Evolutionary conservation across 2,888 invertebrate species (phyloP).

Genomic region (Philonicus albiceps): DNA sequence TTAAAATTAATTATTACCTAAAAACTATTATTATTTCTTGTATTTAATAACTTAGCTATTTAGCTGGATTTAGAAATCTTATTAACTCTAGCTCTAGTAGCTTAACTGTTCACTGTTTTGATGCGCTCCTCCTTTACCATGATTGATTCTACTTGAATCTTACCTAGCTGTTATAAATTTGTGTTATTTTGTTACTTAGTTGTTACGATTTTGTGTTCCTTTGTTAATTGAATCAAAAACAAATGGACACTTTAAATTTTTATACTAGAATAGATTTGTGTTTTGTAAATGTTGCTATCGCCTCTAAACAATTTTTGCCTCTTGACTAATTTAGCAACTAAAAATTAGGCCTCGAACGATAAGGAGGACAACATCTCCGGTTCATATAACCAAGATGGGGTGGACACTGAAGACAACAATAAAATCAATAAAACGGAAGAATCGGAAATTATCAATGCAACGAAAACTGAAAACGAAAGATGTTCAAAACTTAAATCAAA

Average conservation of each 20-base stretch:
- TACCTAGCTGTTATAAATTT: conserved; percentile 27
- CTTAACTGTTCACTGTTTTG: conserved; percentile 29
- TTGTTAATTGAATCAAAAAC: background rate
- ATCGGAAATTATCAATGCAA: conserved; percentile 32
- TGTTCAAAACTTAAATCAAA: background rate
- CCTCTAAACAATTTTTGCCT: conserved; percentile 27
- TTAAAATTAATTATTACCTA: background rate
- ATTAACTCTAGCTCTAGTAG: conserved; percentile 18
- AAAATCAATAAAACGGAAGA: conserved; percentile 23
- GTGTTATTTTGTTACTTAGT: conserved; percentile 13
- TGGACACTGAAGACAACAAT: conserved; percentile 57
- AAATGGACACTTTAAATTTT: background rate
- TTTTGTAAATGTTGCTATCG: conserved; percentile 8
- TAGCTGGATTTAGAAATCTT: conserved; percentile 10
- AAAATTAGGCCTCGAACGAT: conserved; percentile 57
- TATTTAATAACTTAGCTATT: background rate
- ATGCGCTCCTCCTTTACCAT: background rate
- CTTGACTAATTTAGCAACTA: conserved; percentile 54
- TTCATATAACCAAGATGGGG: conserved; percentile 65
- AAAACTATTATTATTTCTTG: background rate
- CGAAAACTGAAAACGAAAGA: conserved; percentile 57
- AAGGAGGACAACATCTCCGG: conserved; percentile 59
- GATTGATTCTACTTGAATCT: background rate
- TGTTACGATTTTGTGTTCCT: conserved; percentile 15
- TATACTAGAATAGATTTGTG: conserved; percentile 9